Conservation (phyloP, 2,888 invertebrate species). For the Tiliacea aurago region DNA sequence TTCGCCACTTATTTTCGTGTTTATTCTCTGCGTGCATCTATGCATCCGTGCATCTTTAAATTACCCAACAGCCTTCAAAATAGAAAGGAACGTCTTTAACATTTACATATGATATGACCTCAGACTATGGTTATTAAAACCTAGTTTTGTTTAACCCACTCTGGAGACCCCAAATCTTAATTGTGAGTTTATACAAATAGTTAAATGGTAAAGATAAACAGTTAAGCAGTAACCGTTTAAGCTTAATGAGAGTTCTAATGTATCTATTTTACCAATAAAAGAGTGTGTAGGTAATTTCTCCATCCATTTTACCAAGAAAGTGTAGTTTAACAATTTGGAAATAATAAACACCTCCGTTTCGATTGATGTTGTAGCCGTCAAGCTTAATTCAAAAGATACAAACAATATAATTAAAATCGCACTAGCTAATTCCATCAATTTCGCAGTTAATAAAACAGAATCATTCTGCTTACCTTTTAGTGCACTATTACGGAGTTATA, state of each 20-base stretch:
- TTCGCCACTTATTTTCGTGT: constrained; percentile 51
- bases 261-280: neutral
- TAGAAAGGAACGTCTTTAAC: constrained; percentile 59
- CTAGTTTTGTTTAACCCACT: constrained; percentile 56
- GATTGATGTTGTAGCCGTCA: neutral
- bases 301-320: neutral
- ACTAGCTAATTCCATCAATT: constrained; percentile 19
- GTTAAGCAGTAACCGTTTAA: constrained; percentile 36
- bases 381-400: constrained; percentile 7
- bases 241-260: constrained; percentile 25
- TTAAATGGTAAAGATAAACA: constrained; percentile 28
- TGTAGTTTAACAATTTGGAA: constrained; percentile 5
- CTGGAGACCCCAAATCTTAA: constrained; percentile 49
- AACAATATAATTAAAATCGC: neutral
- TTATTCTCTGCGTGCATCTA: constrained; percentile 37
- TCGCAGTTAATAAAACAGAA: constrained; percentile 19
- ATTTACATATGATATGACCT: constrained; percentile 54
- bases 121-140: constrained; percentile 53
- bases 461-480: constrained; percentile 29
- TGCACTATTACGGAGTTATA: constrained; percentile 28
- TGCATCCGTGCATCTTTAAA: constrained; percentile 57
- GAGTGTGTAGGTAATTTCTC: neutral
- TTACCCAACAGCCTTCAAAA: constrained; percentile 58
- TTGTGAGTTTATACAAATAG: constrained; percentile 41
- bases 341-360: neutral